Conservation (phyloP, 2,113 vertebrate genomes). For the Azemiops feae region DNA sequence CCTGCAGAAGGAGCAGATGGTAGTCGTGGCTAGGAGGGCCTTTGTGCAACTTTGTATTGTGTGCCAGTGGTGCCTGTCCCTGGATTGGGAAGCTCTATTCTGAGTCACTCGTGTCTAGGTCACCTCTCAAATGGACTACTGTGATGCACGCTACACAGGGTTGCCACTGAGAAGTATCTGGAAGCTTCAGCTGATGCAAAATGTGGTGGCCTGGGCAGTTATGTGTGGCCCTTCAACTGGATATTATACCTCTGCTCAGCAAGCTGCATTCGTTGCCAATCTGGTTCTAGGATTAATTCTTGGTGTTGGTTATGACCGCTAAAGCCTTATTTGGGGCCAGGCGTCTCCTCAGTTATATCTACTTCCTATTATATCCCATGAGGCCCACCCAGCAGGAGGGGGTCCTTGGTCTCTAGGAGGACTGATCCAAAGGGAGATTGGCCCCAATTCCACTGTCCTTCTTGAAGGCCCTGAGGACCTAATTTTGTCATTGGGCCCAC, state of each 20-base stretch:
- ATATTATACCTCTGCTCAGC: not conserved
- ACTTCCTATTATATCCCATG: not conserved
- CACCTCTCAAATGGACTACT: not conserved
- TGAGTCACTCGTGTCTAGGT: not conserved
- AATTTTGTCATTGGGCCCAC: not conserved
- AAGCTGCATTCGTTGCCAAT: not conserved
- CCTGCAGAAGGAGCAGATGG: not conserved
- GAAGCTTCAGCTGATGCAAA: not conserved
- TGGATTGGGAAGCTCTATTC: not conserved
- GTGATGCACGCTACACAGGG: not conserved
- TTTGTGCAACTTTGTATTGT: not conserved
- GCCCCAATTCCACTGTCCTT: not conserved
- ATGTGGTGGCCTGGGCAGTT: not conserved
- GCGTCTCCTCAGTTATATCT: not conserved
- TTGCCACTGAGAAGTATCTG: not conserved
- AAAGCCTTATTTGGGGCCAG: not conserved
- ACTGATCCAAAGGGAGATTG: not conserved
- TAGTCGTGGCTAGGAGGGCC: not conserved
- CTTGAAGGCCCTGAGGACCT: not conserved
- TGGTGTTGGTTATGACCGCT: not conserved
- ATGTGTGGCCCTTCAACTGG: not conserved
- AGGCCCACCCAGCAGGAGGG: not conserved
- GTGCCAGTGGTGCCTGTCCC: not conserved
- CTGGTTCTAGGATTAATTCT: not conserved
- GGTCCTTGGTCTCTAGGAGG: not conserved